phyloP scores from a whole-genome alignment of 2,888 invertebrate genomes.

The Busseola fusca region DNA sequence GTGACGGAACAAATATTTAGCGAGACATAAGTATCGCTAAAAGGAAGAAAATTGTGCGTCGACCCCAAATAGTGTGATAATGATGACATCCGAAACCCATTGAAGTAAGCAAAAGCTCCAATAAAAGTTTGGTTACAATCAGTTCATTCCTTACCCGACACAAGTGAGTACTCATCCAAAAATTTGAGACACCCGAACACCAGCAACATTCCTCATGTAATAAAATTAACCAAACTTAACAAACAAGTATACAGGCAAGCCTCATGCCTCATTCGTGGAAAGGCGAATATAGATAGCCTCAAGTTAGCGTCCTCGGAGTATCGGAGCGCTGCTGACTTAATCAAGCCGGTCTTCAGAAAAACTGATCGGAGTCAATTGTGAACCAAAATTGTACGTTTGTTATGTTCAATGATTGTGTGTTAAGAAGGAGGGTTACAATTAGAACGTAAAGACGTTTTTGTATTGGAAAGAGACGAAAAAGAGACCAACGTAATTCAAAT shows the following conservation, averaged over 20 bases:
- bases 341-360: conserved; percentile 53
- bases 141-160: neutral
- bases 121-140: neutral
- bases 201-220: neutral
- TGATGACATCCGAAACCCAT: neutral
- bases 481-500: conserved; percentile 71
- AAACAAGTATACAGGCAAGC: conserved; percentile 33
- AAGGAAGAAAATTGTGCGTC: too few relatives aligned
- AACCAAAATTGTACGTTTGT: conserved; percentile 23
- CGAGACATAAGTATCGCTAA: neutral
- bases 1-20: neutral
- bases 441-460: neutral
- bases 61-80: neutral
- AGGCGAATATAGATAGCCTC: conserved; percentile 38
- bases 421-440: conserved; percentile 11
- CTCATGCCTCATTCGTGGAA: conserved; percentile 44
- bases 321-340: conserved; percentile 53
- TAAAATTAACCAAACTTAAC: conserved; percentile 46
- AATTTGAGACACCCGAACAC: neutral
- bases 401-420: conserved; percentile 20
- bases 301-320: conserved; percentile 20
- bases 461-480: too few relatives aligned
- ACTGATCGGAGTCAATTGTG: conserved; percentile 49
- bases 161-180: conserved; percentile 1
- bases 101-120: neutral